Evolutionary conservation across 1,140 invertebrate species (phyloP), one percentile per base, ranked within the genome.

Genomic region (Apocrypta bakeri): DNA sequence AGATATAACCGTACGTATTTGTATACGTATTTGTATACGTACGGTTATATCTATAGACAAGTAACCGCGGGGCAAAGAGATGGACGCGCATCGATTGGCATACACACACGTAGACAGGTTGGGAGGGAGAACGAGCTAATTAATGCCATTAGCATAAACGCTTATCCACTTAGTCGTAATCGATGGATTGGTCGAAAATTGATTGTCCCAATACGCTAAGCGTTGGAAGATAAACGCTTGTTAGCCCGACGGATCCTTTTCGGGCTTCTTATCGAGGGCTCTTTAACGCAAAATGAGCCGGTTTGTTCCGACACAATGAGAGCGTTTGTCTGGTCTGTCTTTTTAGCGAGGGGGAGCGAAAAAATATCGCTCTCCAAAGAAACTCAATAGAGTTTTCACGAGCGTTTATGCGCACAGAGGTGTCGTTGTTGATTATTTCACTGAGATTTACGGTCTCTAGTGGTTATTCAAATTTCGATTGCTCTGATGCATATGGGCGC

Each of bases 141-240:
- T 83, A 83, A 79, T 79, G 61, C 40, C 82, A 83, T 83, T 83
- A 83, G 77, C 76, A 83, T 79, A 75, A 83, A 83, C 76, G 71
- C 71, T 79, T 63, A 83, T 79, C 71, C 76, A 74, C 42, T 83
- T 69, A 68, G 71, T 61, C 29, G 71, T 75, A 75, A 79, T 83
- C 77, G 77, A 79, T 79, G 77, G 74, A 79, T 79, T 74, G 63
- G 33, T 27, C 71, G 61, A 79, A 83, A 83, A 83, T 83, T 83
- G 79, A 79, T 83, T 83, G 81, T 83, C 79, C 42, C 76, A 8
- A 56, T 56, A 17, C 17, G 48, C 48, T n/a, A 56, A 6, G 48
- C 14, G 21, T 6, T 56, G 48, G 21, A n/a, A 56, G 69, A 71
- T 17, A 29, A 63, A 1, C 21, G 78, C 40, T 79, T 56, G 64